Evolutionary conservation across 2,888 invertebrate species (phyloP).

Genomic region (Ernsta delagoae): DNA sequence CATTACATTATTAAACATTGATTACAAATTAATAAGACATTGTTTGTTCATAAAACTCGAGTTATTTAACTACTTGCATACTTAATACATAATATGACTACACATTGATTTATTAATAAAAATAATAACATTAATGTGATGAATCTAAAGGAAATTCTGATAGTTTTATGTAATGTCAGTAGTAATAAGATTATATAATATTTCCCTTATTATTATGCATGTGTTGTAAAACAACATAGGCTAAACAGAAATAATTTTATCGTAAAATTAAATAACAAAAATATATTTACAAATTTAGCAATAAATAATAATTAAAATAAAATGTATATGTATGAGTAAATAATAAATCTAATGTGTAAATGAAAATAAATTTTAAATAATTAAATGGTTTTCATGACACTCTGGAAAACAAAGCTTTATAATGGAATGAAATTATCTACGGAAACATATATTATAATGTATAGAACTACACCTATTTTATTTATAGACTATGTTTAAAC

Average conservation of each 20-base stretch:
- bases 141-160: conserved; percentile 46
- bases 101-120: conserved; percentile 58
- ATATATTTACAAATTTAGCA: conserved; percentile 80
- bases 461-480: conserved; percentile 43
- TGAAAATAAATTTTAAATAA: conserved; percentile 51
- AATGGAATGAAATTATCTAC: conserved; percentile 64
- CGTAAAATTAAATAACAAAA: conserved; percentile 84
- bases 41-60: conserved; percentile 65
- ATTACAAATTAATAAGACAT: conserved; percentile 63
- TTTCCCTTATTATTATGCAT: conserved; percentile 42
- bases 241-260: conserved; percentile 66
- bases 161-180: conserved; percentile 38
- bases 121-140: conserved; percentile 43
- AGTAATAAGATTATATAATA: conserved; percentile 44
- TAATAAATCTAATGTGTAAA: conserved; percentile 58
- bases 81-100: conserved; percentile 76
- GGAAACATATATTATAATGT: conserved; percentile 41
- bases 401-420: conserved; percentile 48
- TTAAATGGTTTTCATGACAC: conserved; percentile 46
- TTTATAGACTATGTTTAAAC: conserved; percentile 20
- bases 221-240: conserved; percentile 52
- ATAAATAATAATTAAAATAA: conserved; percentile 74
- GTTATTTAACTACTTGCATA: conserved; percentile 69
- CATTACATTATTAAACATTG: conserved; percentile 48
- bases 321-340: conserved; percentile 45